Evolutionary conservation across 2,113 vertebrate species (phyloP).

Genomic region (Hiodon tergisus): DNA sequence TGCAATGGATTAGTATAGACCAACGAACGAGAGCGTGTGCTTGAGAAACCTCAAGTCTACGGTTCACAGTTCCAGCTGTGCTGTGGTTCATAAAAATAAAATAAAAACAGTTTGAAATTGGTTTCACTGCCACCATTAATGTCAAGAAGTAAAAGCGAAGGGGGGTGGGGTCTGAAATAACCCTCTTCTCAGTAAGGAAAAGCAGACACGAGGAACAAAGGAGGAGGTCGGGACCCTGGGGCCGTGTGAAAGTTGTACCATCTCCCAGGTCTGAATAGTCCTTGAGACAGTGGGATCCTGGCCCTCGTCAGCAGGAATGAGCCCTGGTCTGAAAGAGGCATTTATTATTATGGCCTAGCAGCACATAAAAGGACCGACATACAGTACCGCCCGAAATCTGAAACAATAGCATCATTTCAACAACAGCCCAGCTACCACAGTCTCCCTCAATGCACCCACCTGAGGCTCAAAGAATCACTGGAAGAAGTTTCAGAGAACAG

Average conservation of each 20-base stretch:
- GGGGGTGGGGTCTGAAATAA: constrained; percentile 60
- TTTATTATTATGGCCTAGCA: too few relatives aligned
- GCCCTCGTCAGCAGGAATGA: not conserved
- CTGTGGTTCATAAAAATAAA: constrained; percentile 20
- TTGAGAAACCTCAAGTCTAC: constrained; percentile 43
- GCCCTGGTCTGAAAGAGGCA: not conserved
- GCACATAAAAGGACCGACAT: too few relatives aligned
- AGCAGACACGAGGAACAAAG: constrained; percentile 47
- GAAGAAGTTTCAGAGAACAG: not conserved
- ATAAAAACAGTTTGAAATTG: constrained; percentile 67
- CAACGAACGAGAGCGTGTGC: constrained; percentile 2
- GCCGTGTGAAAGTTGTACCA: constrained; percentile 61
- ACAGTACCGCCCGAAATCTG: not conserved
- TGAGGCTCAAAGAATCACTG: not conserved
- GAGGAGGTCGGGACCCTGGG: constrained; percentile 61
- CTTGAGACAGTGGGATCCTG: constrained; percentile 20
- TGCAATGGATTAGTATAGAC: not conserved
- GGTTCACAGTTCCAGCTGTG: constrained; percentile 22
- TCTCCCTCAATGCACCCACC: too few relatives aligned
- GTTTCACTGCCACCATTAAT: constrained; percentile 69
- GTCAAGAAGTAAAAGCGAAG: constrained; percentile 59
- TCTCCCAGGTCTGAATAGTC: constrained; percentile 45
- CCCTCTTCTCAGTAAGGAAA: constrained; percentile 44
- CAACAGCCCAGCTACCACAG: too few relatives aligned
- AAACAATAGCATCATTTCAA: not conserved